phyloP scores from a whole-genome alignment of 2,888 invertebrate species.

The Helicoverpa assulta region DNA sequence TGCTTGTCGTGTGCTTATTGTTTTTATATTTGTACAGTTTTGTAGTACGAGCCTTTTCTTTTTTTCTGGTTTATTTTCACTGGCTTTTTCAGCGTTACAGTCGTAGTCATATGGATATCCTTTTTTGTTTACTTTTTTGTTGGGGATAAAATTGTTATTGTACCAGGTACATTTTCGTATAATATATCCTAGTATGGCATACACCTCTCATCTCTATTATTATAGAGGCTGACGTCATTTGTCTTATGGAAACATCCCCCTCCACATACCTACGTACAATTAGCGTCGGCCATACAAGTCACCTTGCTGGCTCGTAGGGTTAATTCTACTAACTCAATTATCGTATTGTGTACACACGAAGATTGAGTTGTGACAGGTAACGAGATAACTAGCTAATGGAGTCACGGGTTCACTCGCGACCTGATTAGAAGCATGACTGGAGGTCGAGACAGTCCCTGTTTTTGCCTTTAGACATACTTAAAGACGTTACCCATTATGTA shows the following conservation, averaged over 20 bases:
- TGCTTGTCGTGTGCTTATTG: constrained; percentile 53
- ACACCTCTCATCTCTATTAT: neutral
- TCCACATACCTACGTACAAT: neutral
- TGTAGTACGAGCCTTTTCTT: constrained; percentile 19
- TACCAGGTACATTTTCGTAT: neutral
- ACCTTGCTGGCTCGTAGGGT: constrained; percentile 39
- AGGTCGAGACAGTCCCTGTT: neutral
- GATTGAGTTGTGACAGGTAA: constrained; percentile 72
- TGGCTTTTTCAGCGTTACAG: constrained; percentile 7
- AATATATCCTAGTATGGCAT: no score
- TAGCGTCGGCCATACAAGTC: constrained; percentile 30
- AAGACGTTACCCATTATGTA: neutral
- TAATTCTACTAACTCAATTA: constrained; percentile 72
- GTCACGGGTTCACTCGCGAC: constrained; percentile 59
- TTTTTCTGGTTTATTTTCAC: constrained; percentile 20
- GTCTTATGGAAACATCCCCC: constrained; percentile 9
- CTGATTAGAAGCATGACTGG: constrained; percentile 61
- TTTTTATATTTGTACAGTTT: constrained; percentile 49
- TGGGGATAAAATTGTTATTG: neutral
- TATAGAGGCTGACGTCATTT: constrained; percentile 22
- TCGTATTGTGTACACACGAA: constrained; percentile 65
- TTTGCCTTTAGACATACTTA: neutral
- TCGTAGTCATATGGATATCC: neutral
- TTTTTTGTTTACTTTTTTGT: neutral
- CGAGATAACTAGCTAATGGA: constrained; percentile 74